Base-by-base conservation (phyloP, 1,140 invertebrate genomes). In the Probaryconus sp. region DNA sequence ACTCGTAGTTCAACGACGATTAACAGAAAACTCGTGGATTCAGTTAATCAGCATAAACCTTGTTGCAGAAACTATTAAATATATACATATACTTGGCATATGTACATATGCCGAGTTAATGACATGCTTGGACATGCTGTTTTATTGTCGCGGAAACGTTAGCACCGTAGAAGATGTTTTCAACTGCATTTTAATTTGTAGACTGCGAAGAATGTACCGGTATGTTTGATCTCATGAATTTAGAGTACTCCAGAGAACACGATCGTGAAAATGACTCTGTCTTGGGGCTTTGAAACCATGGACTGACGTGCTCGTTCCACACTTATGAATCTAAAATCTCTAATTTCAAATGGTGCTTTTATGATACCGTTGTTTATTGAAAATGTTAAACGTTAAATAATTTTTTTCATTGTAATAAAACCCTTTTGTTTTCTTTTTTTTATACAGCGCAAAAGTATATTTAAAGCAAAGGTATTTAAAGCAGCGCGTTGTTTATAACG, bases 11-110 rank as follows among this genome's bases (percentile, higher is more conserved):
- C 38, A 21, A 40, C 56, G 33, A 11, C 45, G 45, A 18, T 45
- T 31, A 31, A 43, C 68, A 64, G 60, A 68, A 74, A 68, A 68
- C 63, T 53, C 20, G 64, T 53, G 71, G 51, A 64, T 68, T 68
- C 48, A 68, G 56, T 65, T 68, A 70, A 76, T 76, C 65, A 70
- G 73, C 65, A 68, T 75, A 75, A 75, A 75, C 64, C 64, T 68
- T 75, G 72, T 68, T 63, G 63, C 63, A 61, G 64, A 69, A 63
- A 68, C 56, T 68, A 67, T 67, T 68, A 74, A 74, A 68, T 67
- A 28, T 28, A 4, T 5, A 28, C 26, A n/a, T n/a, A n/a, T n/a
- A n/a, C n/a, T n/a, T n/a, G n/a, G n/a, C n/a, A n/a, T n/a, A n/a
- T n/a, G 69, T 72, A 58, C 64, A 72, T 64, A 64, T 53, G 50